Evolutionary conservation across 2,113 vertebrate species (phyloP).

Genomic region (human): DNA sequence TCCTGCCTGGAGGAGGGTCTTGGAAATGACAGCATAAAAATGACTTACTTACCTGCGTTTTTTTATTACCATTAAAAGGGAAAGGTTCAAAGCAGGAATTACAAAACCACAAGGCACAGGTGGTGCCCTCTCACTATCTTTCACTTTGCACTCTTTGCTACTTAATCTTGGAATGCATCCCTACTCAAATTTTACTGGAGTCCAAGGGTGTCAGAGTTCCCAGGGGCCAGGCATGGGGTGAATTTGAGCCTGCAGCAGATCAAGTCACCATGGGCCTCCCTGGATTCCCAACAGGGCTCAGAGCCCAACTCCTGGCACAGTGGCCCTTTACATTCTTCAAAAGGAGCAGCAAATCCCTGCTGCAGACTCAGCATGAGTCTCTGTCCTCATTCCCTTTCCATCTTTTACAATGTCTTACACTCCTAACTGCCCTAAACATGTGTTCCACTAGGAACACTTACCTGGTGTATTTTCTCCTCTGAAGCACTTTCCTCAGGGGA

Average conservation of each 20-base stretch:
- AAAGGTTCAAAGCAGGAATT: neutral
- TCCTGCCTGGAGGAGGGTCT: neutral
- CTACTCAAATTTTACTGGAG: neutral
- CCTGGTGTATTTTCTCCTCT: slow-evolving; percentile 35
- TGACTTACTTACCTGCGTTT: neutral
- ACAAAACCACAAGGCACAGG: neutral
- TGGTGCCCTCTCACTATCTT: neutral
- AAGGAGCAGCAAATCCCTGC: neutral
- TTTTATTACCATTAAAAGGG: slow-evolving; percentile 12
- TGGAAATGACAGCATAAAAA: neutral
- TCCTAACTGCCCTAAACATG: slow-evolving; percentile 8
- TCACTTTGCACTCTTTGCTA: neutral
- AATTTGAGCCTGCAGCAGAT: neutral
- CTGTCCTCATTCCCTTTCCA: neutral
- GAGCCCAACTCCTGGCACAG: neutral
- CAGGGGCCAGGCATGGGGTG: neutral
- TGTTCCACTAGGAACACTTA: neutral
- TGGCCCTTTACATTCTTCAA: neutral
- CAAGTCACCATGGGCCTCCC: neutral
- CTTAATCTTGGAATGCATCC: neutral
- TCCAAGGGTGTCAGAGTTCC: neutral
- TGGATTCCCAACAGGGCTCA: neutral
- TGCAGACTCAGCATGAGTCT: neutral
- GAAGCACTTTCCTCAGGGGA: slow-evolving; percentile 2
- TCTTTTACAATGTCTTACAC: neutral